Evolutionary conservation across 37 sponge, comb jelly and placozoan genomes (phyloP).

Genomic region (Geodia barretti): DNA sequence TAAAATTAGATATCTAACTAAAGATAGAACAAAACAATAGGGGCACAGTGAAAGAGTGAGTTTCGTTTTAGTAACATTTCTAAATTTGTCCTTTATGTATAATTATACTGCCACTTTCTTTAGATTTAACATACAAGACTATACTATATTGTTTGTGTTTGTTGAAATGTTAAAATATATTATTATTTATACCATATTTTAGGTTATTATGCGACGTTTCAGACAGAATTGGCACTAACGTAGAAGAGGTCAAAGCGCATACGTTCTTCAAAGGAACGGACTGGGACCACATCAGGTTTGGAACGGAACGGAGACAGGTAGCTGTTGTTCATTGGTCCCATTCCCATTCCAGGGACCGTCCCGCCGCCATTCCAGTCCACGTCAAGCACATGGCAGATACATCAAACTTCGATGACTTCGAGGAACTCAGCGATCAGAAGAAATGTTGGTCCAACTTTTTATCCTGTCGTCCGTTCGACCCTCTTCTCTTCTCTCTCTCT

Average conservation of each 20-base stretch:
- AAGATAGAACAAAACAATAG: no score
- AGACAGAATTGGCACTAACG: slow-evolving; percentile 62
- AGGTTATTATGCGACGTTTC: slow-evolving; percentile 53
- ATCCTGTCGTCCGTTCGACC: no score
- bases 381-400: slow-evolving; percentile 98
- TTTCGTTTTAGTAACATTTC: no score
- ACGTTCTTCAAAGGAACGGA: slow-evolving; percentile 87
- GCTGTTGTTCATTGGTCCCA: not conserved
- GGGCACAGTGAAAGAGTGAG: no score
- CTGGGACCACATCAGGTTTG: slow-evolving; percentile 89
- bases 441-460: slow-evolving; percentile 28
- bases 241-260: slow-evolving; percentile 82
- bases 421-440: slow-evolving; percentile 69
- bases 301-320: not conserved
- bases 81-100: no score
- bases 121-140: not conserved
- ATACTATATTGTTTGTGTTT: not conserved
- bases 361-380: slow-evolving; percentile 89
- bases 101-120: no score
- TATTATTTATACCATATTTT: not conserved
- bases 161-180: no score
- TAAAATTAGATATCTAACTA: no score
- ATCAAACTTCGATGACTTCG: slow-evolving; percentile 97
- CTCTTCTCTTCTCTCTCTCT: not conserved
- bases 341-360: slow-evolving; percentile 77